Percentiles rank a stretch among this genome's conserved stretches.
Evolutionary conservation across 92 coral and sea anemone genomes (phyloP).

Genomic region (Ricordea florida): DNA sequence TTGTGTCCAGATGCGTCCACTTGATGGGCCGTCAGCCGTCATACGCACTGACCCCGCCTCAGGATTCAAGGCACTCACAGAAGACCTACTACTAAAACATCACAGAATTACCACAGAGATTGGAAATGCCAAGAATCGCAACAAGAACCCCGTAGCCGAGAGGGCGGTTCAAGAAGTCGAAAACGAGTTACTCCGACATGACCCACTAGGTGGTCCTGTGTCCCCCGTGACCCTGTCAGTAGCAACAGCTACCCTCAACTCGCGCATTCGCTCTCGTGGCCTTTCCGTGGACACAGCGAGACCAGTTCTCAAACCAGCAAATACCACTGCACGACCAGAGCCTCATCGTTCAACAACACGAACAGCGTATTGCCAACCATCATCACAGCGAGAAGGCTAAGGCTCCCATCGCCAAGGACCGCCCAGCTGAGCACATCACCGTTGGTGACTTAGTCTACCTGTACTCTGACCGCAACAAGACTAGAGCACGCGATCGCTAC

Average conservation of each 20-base stretch:
- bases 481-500: constrained; percentile 19
- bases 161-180: no score
- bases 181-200: no score
- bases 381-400: constrained; percentile 24
- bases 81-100: no score
- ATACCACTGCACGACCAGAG: constrained; percentile 27
- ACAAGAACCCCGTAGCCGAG: no score
- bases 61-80: no score
- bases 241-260: constrained; percentile 41
- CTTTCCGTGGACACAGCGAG: constrained; percentile 34
- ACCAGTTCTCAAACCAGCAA: constrained; percentile 38
- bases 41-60: no score
- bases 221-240: no score
- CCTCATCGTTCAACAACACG: constrained; percentile 14
- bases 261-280: constrained; percentile 24
- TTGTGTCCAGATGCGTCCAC: no score
- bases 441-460: constrained; percentile 33
- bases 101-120: no score
- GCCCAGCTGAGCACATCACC: not conserved
- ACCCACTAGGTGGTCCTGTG: no score
- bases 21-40: no score
- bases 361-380: constrained; percentile 26
- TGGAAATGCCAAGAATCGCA: no score
- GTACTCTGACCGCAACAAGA: constrained; percentile 23
- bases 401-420: not conserved